phyloP scores from a whole-genome alignment of 1,140 invertebrate species.

The Drosophila suzukii region DNA sequence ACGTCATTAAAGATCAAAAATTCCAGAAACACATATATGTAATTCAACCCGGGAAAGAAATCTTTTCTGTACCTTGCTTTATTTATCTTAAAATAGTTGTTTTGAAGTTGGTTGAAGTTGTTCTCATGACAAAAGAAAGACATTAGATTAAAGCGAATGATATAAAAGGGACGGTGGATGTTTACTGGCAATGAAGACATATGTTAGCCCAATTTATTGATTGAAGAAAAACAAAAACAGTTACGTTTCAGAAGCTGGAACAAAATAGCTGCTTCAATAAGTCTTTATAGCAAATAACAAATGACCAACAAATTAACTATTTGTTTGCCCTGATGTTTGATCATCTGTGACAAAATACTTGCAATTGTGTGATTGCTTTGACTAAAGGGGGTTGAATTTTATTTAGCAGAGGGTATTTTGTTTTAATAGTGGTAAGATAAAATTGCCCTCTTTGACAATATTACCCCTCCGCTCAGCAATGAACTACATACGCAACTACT shows the following conservation, averaged over 20 bases:
- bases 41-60: too few species aligned
- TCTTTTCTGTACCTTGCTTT: not conserved
- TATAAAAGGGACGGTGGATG: constrained; percentile 8
- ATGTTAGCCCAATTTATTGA: constrained; percentile 67
- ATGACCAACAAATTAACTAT: constrained; percentile 81
- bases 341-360: constrained; percentile 77
- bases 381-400: constrained; percentile 5
- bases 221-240: constrained; percentile 59
- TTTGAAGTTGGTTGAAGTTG: not conserved
- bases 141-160: constrained; percentile 16
- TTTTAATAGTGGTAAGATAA: not conserved
- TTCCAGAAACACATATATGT: too few species aligned
- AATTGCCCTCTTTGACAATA: constrained; percentile 1
- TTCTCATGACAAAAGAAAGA: not conserved
- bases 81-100: not conserved
- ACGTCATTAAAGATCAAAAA: too few species aligned
- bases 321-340: constrained; percentile 71
- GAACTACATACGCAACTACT: not conserved
- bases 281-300: constrained; percentile 77
- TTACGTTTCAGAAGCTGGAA: constrained; percentile 19
- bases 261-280: constrained; percentile 54
- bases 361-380: constrained; percentile 7
- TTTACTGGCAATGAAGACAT: constrained; percentile 53
- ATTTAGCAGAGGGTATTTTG: not conserved
- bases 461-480: not conserved